Base-by-base conservation (phyloP, 2,113 vertebrate species). In the Melanotaenia duboulayi region DNA sequence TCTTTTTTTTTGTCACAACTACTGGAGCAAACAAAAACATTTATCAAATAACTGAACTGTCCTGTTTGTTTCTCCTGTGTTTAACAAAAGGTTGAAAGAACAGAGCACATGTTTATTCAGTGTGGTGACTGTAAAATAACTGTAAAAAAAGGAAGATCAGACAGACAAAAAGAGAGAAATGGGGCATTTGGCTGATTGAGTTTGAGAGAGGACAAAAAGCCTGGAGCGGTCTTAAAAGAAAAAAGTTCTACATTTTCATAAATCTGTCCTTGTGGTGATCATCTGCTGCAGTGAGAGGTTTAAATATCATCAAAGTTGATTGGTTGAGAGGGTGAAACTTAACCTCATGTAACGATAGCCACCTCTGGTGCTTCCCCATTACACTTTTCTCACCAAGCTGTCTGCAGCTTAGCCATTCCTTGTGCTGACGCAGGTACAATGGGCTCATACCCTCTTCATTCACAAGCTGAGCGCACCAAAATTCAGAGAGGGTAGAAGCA, bases 361-460 rank as follows among this genome's bases (percentile, higher is more conserved):
- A 74, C 79, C 64, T 76, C 71, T 10, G 1, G 37, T 48, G 83
- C 82, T 63, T 81, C 79, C 87, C 86, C 84, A 83, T 88, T 90
- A 87, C 72, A 78, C 74, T 81, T 71, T 60, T 61, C 80, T 71
- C 56, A 39, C 52, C 42, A n/a, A 76, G 66, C 60, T 48, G 40
- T 87, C 77, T 81, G 68, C 77, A 35, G 70, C 56, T 65, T 54
- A 70, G 66, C 80, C 37, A n/a, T 68, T 76, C 48, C 76, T 42
- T 11, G 65, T 75, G 85, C 87, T 87, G 84, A 91, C 56, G 75
- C 80, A 81, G 82, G 82, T 88, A 67, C 74, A 89, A 87, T 74
- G 56, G 86, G 67, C 79, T 86, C 69, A 81, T 89, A 87, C 74
- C 76, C 46, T 55, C 63, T 44, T 65, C 74, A 84, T 82, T 88